Conservation (phyloP, 2,888 invertebrate species). For the Ophion ellenae region DNA sequence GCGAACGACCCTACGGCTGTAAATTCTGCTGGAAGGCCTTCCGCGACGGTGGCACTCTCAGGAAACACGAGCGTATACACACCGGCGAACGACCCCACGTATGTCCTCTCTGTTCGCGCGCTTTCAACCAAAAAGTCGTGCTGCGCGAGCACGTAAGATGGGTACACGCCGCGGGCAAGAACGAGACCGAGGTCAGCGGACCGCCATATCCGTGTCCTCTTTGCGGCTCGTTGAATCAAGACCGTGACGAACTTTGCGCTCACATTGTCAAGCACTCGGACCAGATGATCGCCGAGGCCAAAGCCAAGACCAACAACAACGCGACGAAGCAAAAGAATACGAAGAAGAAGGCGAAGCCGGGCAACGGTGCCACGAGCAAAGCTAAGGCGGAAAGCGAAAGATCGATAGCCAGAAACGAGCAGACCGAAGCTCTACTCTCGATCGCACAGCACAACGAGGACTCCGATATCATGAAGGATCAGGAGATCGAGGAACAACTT, state of each 20-base stretch:
- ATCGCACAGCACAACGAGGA: slow-evolving; percentile 67
- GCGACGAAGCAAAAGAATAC: slow-evolving; percentile 72
- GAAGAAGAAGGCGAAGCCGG: slow-evolving; percentile 67
- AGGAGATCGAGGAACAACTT: slow-evolving; percentile 32
- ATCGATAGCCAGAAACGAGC: slow-evolving; percentile 68
- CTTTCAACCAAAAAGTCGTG: slow-evolving; percentile 86
- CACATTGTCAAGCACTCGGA: slow-evolving; percentile 86
- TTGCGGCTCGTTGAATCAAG: slow-evolving; percentile 83
- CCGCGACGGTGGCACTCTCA: slow-evolving; percentile 85
- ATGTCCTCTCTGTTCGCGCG: slow-evolving; percentile 85
- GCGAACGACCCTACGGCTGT: slow-evolving; percentile 85
- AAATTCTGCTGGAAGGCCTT: slow-evolving; percentile 85
- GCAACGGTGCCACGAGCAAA: not conserved
- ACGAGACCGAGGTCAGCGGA: slow-evolving; percentile 79
- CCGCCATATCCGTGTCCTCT: slow-evolving; percentile 84
- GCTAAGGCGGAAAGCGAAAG: slow-evolving; percentile 45
- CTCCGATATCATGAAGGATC: slow-evolving; percentile 6
- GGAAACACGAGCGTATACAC: slow-evolving; percentile 85
- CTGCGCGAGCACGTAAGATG: slow-evolving; percentile 85
- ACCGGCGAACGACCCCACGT: slow-evolving; percentile 85
- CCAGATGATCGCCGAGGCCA: slow-evolving; percentile 84
- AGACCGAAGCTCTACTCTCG: slow-evolving; percentile 74
- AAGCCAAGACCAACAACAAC: slow-evolving; percentile 78
- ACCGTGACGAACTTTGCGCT: slow-evolving; percentile 84
- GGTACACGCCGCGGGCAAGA: slow-evolving; percentile 84